Evolutionary conservation across 2,888 invertebrate species (phyloP), one percentile per base, ranked within the genome.

Genomic region (Brenthis ino): DNA sequence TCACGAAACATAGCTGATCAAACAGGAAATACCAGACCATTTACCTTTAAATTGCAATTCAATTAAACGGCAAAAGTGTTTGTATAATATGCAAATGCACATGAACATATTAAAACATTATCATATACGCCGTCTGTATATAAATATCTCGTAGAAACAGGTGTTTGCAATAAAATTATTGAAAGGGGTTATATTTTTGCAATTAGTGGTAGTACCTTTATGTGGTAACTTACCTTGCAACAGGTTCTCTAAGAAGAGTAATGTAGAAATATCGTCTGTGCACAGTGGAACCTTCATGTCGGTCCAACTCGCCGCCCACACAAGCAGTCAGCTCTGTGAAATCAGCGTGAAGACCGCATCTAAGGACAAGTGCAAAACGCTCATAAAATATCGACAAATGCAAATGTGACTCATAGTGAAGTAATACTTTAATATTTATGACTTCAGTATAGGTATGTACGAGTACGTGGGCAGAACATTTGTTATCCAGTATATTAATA

Each of bases 311-410:
- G 37, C 96, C 95, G 82, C 99, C 97, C 53, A 98, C 98, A 88
- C 99, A 99, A 43, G 91, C 93, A 12, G 97, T 98, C 76, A 99
- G 89, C 93, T 99, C 99, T 3, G 99, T 99, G 97, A 98, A 99
- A 93, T 99, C 99, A 37, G 99, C 98, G 85, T 99, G 99, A 58
- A 99, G 94, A 65, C 99, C 99, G 89, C 99, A 99, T 83, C 93
- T 93, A 80, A 1, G 57, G 67, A 84, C 79, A 85, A 86, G 70
- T 63, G 53, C 24, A 63, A 24, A 54, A 63, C 24, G 43, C 53
- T 67, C 13, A 43, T 63, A 63, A 50, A 43, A 43, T 24, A 57
- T 65, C 57, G 57, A 57, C 51, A 28, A 64, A 64, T 64, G 55
- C 51, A 64, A 28, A 20, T 48, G n/a, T 64, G 28, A 56, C n/a